A percentile compares a stretch with the other conserved stretches of the same genome.
These are phyloP conservation scores for Campoletis raptor DNA, from an alignment of 2,888 invertebrate genomes.

Conservation along the genomic window DNA sequence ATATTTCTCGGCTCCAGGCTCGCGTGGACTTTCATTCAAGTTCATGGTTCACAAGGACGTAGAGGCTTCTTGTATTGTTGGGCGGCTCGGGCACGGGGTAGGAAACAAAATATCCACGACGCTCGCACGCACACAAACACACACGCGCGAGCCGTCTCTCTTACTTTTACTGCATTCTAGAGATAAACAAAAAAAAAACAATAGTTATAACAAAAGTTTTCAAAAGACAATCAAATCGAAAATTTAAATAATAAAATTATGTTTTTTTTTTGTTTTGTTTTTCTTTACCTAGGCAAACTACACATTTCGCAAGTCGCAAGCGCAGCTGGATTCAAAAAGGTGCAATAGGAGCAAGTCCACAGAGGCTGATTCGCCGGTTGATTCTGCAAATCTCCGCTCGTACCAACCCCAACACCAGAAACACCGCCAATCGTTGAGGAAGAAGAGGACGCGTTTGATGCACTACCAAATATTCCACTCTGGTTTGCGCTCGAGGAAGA, in stretches of 20 bases:
- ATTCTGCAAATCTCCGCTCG: conserved; percentile 77
- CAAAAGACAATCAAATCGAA: not conserved
- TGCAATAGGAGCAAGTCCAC: conserved; percentile 98
- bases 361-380: conserved; percentile 85
- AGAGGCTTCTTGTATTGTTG: conserved; percentile 65
- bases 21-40: conserved; percentile 30
- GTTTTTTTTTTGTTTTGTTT: not conserved
- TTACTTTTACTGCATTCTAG: conserved; percentile 73
- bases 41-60: conserved; percentile 76
- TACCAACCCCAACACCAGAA: conserved; percentile 77
- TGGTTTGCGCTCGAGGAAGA: conserved; percentile 80
- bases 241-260: not conserved
- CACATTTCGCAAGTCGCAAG: conserved; percentile 96
- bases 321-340: conserved; percentile 94
- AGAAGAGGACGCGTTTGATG: conserved; percentile 74
- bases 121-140: conserved; percentile 50
- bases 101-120: conserved; percentile 77
- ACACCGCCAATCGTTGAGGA: conserved; percentile 70
- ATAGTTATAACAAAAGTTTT: not conserved
- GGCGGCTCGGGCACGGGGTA: conserved; percentile 62
- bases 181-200: conserved; percentile 60
- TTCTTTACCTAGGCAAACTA: conserved; percentile 90
- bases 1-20: conserved; percentile 34
- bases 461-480: conserved; percentile 75
- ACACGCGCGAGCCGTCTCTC: conserved; percentile 42